Base-by-base conservation (phyloP, 2,888 invertebrate genomes). In the Lithophane ornitopus region DNA sequence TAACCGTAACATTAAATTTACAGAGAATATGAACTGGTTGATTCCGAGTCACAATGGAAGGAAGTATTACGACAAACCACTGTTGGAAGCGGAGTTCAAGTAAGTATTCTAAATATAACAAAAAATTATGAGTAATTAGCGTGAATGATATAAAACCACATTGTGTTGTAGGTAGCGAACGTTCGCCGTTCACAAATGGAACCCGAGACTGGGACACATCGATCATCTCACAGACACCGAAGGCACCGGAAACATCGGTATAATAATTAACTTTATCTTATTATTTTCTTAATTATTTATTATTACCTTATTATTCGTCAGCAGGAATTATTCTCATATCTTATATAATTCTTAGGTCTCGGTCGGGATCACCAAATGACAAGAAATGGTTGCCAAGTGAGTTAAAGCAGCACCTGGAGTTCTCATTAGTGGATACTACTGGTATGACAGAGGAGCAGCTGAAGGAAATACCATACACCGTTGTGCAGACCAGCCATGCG, bases 391-490 rank as follows among this genome's bases (percentile, higher is more conserved):
- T 98, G 80, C 97, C 98, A 8, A 98, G 97, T 84, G 98, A 98
- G 93, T 93, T 98, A 84, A 98, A 98, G 91, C 98, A 98, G 92
- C 98, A 99, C 92, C 96, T 99, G 89, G 98, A 99, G 93, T 99
- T 98, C 94, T 98, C 98, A 91, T 97, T 99, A 90, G 98, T 99
- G 74, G 99, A 99, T 89, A 99, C 99, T 0, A 97, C 98, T 39
- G 99, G 99, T 78, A 98, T 99, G 98, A 98, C 98, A 70, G 98
- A 98, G 90, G 98, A 98, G 85, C 98, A 98, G 91, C 97, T 98
- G 44, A 97, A 98, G 81, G 98, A 98, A 94, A 98, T 99, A 90
- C 98, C 98, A 4, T 99, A 99, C 93, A 98, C 98, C 0, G 98
- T 98, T 65, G 98, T 98, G 26, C 98, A 98, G 94, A 98, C 98